phyloP scores from a whole-genome alignment of 2,888 invertebrate species.

The Himalopsyche anomala region DNA sequence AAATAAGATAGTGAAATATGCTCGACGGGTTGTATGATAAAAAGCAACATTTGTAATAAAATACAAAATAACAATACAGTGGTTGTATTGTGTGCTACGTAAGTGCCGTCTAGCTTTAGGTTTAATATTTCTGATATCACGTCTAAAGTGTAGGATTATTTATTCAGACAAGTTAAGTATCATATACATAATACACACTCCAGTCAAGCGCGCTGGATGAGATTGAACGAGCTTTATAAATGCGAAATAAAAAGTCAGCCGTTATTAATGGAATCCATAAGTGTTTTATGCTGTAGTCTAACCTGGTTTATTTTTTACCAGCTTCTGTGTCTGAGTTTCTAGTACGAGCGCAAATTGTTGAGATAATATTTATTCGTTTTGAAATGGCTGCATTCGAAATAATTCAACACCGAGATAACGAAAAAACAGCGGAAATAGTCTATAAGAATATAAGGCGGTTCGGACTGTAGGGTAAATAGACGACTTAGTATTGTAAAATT shows the following conservation, averaged over 20 bases:
- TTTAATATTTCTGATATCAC: constrained; percentile 6
- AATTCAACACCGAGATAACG: too few relatives aligned
- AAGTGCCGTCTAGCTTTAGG: too few relatives aligned
- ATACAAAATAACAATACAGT: too few relatives aligned
- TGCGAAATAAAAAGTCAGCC: constrained; percentile 9
- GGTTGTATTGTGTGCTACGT: too few relatives aligned
- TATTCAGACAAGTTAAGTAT: constrained; percentile 31
- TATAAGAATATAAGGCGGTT: too few relatives aligned
- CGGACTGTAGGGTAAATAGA: too few relatives aligned
- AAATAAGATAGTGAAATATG: too few relatives aligned
- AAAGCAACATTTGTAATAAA: too few relatives aligned
- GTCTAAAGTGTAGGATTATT: neutral
- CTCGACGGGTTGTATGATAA: too few relatives aligned
- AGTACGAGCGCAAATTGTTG: constrained; percentile 1
- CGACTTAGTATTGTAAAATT: too few relatives aligned
- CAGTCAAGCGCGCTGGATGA: neutral
- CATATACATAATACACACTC: neutral
- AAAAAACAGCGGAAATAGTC: too few relatives aligned
- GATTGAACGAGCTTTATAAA: constrained; percentile 19
- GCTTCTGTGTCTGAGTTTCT: neutral
- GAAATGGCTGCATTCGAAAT: too few relatives aligned
- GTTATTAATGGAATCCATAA: constrained; percentile 34
- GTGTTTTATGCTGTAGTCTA: constrained; percentile 19
- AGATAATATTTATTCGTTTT: neutral
- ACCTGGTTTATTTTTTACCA: neutral